Percentiles rank a stretch among this genome's conserved stretches.
These are phyloP conservation scores for Eucera pruinosa DNA, from an alignment of 2,888 invertebrate species.

Conservation along the genomic window DNA sequence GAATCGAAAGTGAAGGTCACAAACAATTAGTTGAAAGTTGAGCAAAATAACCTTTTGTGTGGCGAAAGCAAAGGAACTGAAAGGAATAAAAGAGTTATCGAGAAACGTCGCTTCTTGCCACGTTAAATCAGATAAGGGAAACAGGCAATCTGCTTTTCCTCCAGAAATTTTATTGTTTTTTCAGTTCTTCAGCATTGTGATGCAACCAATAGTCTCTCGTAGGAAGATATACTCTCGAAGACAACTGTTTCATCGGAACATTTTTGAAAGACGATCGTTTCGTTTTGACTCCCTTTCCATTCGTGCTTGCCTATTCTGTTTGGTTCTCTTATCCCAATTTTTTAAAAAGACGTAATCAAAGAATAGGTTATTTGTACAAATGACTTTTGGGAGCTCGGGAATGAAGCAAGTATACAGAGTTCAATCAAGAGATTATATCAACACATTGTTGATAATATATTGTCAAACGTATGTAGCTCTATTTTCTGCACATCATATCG, in stretches of 20 bases:
- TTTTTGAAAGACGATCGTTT: background rate
- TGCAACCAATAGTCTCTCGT: slow-evolving; percentile 25
- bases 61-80: background rate
- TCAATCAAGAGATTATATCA: no score
- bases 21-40: slow-evolving; percentile 19
- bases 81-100: slow-evolving; percentile 29
- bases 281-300: no score
- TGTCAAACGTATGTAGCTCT: no score
- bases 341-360: background rate
- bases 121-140: slow-evolving; percentile 22
- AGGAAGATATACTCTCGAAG: slow-evolving; percentile 18
- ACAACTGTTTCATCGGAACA: slow-evolving; percentile 8
- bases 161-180: slow-evolving; percentile 26
- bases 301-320: background rate
- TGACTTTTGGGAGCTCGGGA: background rate
- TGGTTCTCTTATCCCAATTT: background rate
- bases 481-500: no score
- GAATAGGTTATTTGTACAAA: background rate
- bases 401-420: no score
- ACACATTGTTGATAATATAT: no score
- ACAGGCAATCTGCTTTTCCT: slow-evolving; percentile 29
- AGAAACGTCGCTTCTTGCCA: slow-evolving; percentile 12
- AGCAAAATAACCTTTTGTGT: slow-evolving; percentile 3
- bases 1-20: background rate
- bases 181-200: slow-evolving; percentile 12